Percentiles rank a stretch among this genome's conserved stretches.
These are phyloP conservation scores for Drosophila ustulata DNA, from an alignment of 2,888 invertebrate genomes.

Conservation along the genomic window DNA sequence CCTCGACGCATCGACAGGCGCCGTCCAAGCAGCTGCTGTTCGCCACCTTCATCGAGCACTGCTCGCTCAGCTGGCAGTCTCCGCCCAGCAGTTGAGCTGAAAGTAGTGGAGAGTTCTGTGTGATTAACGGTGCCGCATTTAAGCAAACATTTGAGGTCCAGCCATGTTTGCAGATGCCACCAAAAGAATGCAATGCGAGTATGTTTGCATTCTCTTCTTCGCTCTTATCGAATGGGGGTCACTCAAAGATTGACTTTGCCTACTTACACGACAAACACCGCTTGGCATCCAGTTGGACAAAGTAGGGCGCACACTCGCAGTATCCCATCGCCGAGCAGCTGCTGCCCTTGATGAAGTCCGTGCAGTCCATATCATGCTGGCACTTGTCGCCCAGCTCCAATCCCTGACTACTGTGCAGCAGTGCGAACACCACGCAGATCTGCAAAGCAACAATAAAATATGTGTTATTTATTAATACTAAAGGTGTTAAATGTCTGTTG, in stretches of 20 bases:
- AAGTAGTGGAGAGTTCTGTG: conserved; percentile 7
- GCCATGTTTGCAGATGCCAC: conserved; percentile 23
- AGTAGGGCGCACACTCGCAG: conserved; percentile 93
- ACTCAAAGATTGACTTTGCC: conserved; percentile 71
- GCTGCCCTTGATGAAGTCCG: conserved; percentile 85
- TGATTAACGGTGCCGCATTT: conserved; percentile 50
- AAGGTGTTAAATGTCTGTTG: neutral
- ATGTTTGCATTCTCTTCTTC: no score
- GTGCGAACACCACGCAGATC: conserved; percentile 59
- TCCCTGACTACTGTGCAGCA: conserved; percentile 48
- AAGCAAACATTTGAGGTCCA: conserved; percentile 40
- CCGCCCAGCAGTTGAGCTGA: conserved; percentile 87
- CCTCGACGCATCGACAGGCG: conserved; percentile 93
- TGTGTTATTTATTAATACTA: neutral
- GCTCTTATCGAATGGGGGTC: conserved; percentile 37
- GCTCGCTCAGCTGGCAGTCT: conserved; percentile 92
- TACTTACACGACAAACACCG: conserved; percentile 94
- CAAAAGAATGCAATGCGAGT: neutral
- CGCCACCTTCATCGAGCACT: conserved; percentile 94
- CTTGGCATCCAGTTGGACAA: conserved; percentile 91
- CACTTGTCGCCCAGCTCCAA: conserved; percentile 83
- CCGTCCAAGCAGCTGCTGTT: conserved; percentile 94
- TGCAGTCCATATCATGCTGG: conserved; percentile 85
- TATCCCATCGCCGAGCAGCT: conserved; percentile 86
- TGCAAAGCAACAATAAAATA: conserved; percentile 33